phyloP scores from a whole-genome alignment of 2,888 invertebrate species.

The Caenorhabditis becei region DNA sequence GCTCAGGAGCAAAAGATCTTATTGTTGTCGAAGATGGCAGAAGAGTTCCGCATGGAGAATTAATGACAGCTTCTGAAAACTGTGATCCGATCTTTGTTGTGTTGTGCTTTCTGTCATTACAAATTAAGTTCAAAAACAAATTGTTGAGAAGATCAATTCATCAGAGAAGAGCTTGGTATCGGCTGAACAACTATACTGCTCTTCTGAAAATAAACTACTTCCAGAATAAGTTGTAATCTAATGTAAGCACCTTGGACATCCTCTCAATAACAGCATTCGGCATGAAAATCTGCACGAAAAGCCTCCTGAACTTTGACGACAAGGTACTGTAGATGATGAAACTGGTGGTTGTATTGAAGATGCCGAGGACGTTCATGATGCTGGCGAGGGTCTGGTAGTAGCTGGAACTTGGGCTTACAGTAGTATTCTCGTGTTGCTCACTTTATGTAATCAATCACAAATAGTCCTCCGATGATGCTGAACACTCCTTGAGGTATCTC shows the following conservation, averaged over 20 bases:
- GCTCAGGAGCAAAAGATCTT: no score
- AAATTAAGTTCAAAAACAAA: no score
- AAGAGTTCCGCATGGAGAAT: no score
- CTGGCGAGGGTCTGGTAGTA: constrained; percentile 1
- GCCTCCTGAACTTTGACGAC: constrained; percentile 18
- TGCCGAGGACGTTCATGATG: background rate
- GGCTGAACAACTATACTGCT: no score
- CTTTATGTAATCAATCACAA: constrained; percentile 25
- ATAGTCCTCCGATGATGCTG: constrained; percentile 11
- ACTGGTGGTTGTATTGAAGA: constrained; percentile 4
- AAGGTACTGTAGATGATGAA: constrained; percentile 24
- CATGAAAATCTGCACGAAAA: constrained; percentile 3
- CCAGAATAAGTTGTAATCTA: no score
- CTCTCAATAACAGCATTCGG: background rate
- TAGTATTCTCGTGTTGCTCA: background rate
- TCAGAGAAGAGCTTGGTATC: no score
- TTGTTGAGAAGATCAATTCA: no score
- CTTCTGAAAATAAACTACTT: no score
- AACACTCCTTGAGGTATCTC: constrained; percentile 20
- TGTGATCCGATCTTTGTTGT: no score
- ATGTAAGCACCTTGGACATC: background rate
- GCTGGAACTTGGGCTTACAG: background rate
- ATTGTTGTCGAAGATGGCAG: no score
- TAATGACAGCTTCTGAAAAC: no score
- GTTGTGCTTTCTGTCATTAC: no score